Conservation (phyloP, 30 jellyfish, hydroid and myxozoan genomes). For the Sanderia malayensis region DNA sequence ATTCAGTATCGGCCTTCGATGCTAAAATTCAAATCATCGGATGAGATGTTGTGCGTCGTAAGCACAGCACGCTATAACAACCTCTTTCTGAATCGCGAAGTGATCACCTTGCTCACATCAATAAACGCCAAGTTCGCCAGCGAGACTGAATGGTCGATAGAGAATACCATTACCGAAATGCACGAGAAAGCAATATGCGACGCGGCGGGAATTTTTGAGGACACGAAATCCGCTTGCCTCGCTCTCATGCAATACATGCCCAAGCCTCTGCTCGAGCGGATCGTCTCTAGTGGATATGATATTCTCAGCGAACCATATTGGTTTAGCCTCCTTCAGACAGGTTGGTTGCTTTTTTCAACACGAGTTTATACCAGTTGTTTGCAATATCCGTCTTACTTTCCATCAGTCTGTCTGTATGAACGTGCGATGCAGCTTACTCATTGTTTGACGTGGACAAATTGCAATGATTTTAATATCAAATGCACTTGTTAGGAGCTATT, state of each 20-base stretch:
- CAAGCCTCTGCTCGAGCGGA: conserved; percentile 16
- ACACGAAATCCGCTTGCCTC: conserved; percentile 33
- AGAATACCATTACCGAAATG: conserved; percentile 21
- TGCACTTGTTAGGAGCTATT: too few species aligned
- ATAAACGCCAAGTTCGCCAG: conserved; percentile 5
- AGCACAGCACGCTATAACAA: conserved; percentile 24
- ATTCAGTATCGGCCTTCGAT: conserved; percentile 61
- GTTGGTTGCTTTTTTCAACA: too few species aligned
- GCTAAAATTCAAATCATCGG: conserved; percentile 48
- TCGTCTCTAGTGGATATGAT: conserved; percentile 38
- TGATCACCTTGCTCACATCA: conserved; percentile 65
- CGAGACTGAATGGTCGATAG: conserved; percentile 30
- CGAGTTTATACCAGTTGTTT: too few species aligned
- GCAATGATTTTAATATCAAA: too few species aligned
- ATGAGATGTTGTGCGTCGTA: conserved; percentile 44
- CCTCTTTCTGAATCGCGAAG: conserved; percentile 66
- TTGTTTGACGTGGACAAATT: too few species aligned
- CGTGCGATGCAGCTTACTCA: too few species aligned
- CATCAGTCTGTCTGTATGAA: too few species aligned
- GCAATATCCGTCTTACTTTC: too few species aligned
- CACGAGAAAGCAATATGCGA: conserved; percentile 60
- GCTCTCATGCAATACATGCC: conserved; percentile 55
- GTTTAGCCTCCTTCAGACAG: conserved; percentile 71
- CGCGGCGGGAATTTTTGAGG: conserved; percentile 60
- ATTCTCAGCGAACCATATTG: conserved; percentile 65